phyloP scores from a whole-genome alignment of 2,797 vertebrate genomes.

The Gymnoscopelus microlampas region DNA sequence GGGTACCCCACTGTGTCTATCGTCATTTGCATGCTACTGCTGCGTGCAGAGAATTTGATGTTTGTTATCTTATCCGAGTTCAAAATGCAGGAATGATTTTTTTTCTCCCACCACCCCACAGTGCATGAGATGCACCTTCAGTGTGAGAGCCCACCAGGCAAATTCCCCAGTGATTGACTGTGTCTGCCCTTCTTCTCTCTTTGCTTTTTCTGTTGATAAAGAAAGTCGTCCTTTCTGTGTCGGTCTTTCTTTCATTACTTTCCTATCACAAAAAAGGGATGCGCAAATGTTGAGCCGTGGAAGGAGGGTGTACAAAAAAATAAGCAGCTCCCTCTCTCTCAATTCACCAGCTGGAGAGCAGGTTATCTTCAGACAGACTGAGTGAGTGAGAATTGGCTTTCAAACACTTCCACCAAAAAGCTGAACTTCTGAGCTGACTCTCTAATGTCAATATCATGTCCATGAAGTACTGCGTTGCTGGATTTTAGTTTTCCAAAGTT shows the following conservation, averaged over 20 bases:
- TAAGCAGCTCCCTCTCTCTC: neutral
- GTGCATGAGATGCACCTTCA: neutral
- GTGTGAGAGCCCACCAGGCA: neutral
- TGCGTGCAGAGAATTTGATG: neutral
- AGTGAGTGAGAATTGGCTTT: slow-evolving; percentile 33
- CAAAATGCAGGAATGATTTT: too few species aligned
- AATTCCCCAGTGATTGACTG: neutral
- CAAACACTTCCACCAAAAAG: slow-evolving; percentile 20
- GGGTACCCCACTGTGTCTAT: too few species aligned
- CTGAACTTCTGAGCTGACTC: neutral
- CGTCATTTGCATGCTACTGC: too few species aligned
- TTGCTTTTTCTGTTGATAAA: slow-evolving; percentile 6
- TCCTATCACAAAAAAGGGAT: slow-evolving; percentile 29
- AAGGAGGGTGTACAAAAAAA: neutral
- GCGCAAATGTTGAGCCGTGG: slow-evolving; percentile 4
- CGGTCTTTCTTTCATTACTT: neutral
- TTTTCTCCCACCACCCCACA: neutral
- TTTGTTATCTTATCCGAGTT: neutral
- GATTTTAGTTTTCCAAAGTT: neutral
- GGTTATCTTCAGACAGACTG: slow-evolving; percentile 9
- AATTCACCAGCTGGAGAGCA: neutral
- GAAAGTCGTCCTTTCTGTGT: neutral
- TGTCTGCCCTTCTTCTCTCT: slow-evolving; percentile 4
- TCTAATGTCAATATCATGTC: neutral
- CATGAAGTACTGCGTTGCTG: neutral